Evolutionary conservation across 92 coral and sea anemone genomes (phyloP).

Genomic region (Zoanthus sansibaricus): DNA sequence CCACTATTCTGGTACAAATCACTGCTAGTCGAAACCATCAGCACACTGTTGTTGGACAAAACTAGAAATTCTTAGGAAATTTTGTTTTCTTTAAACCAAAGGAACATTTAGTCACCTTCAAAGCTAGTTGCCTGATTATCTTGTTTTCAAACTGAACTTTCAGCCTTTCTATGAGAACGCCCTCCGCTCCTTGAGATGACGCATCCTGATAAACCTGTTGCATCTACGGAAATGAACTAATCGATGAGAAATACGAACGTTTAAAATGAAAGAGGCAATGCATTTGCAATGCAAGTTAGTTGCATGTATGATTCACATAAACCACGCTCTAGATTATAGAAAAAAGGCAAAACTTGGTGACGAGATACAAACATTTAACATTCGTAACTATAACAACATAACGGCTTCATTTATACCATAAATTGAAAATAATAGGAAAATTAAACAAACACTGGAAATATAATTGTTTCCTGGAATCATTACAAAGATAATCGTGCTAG

Average conservation of each 20-base stretch:
- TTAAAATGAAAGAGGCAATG: background rate
- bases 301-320: too few species aligned
- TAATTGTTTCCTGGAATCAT: too few species aligned
- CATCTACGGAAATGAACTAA: constrained; percentile 50
- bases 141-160: constrained; percentile 87
- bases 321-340: too few species aligned
- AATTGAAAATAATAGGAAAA: too few species aligned
- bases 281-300: background rate
- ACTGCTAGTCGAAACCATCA: background rate
- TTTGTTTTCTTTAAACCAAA: background rate
- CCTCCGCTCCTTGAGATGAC: constrained; percentile 67
- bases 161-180: constrained; percentile 66
- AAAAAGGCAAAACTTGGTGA: too few species aligned
- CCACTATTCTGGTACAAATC: too few species aligned
- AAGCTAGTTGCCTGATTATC: constrained; percentile 84
- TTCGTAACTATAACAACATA: too few species aligned
- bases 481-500: too few species aligned
- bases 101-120: constrained; percentile 65
- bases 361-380: too few species aligned
- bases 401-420: too few species aligned
- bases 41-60: too few species aligned
- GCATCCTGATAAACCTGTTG: constrained; percentile 90
- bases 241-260: background rate
- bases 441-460: too few species aligned
- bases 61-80: background rate